phyloP scores from a whole-genome alignment of 1,140 invertebrate species.

The Lasaia peninsularis region DNA sequence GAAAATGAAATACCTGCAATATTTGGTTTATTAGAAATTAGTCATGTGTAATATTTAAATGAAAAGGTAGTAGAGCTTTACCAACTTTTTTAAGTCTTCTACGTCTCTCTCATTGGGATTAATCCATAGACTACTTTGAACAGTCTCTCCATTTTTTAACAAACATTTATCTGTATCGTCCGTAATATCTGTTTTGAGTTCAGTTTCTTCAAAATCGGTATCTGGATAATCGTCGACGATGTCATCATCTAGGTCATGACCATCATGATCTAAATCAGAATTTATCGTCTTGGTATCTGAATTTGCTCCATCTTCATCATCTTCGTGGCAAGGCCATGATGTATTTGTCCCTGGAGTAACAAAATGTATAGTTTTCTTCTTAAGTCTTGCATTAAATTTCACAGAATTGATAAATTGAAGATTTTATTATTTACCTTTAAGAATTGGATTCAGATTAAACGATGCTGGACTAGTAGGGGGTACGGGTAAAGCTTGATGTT shows the following conservation, averaged over 20 bases:
- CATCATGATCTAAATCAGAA: constrained; percentile 64
- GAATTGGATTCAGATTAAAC: constrained; percentile 70
- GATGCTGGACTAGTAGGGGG: constrained; percentile 75
- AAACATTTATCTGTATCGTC: constrained; percentile 42
- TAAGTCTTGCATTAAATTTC: not conserved
- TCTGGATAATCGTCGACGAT: constrained; percentile 53
- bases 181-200: constrained; percentile 41
- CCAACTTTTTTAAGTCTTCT: constrained; percentile 76
- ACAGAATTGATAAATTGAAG: not conserved
- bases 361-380: not conserved
- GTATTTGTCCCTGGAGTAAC: constrained; percentile 51
- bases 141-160: constrained; percentile 52
- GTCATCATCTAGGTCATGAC: constrained; percentile 53
- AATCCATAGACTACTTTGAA: constrained; percentile 60
- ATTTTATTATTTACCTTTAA: constrained; percentile 47
- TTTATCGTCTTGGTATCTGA: constrained; percentile 63
- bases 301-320: constrained; percentile 62
- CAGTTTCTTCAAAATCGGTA: constrained; percentile 50
- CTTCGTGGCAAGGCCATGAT: constrained; percentile 64
- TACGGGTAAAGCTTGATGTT: constrained; percentile 81
- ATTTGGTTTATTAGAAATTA: constrained; percentile 13
- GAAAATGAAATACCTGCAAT: constrained; percentile 76
- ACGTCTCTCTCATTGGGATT: constrained; percentile 71
- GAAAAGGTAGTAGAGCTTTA: not conserved
- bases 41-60: not conserved